Evolutionary conservation across 1,140 invertebrate genomes (phyloP).

Genomic region (Trypoxylus dichotomus): DNA sequence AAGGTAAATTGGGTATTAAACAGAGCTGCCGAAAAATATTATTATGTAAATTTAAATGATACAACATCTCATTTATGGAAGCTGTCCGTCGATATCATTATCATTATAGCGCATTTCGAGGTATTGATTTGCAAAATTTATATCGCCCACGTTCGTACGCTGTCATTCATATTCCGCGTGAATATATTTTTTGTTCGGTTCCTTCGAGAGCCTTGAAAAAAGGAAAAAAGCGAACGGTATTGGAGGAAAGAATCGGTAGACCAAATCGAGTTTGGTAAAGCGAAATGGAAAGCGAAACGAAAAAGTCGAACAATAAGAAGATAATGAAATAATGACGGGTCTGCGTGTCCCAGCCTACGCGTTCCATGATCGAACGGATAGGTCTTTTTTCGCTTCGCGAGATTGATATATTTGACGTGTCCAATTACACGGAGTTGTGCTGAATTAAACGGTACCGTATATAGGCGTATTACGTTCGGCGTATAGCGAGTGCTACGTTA

Average conservation of each 20-base stretch:
- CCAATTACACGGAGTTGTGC: background rate
- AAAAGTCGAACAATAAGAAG: background rate
- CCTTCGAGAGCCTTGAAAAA: too few relatives aligned
- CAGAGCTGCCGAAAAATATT: too few relatives aligned
- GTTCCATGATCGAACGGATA: background rate
- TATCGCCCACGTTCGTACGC: too few relatives aligned
- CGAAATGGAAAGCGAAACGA: background rate
- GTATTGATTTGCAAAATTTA: too few relatives aligned
- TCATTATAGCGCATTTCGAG: too few relatives aligned
- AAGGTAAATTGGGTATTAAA: too few relatives aligned
- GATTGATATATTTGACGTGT: conserved; percentile 24
- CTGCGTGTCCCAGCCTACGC: background rate
- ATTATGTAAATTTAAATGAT: too few relatives aligned
- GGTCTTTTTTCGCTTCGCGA: background rate
- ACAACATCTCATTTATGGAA: too few relatives aligned
- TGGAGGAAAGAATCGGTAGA: background rate
- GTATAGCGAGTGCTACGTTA: too few relatives aligned
- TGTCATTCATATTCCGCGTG: too few relatives aligned
- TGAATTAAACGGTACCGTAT: conserved; percentile 8
- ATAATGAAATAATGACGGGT: background rate
- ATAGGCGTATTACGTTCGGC: background rate
- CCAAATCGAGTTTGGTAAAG: background rate
- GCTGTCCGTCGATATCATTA: too few relatives aligned
- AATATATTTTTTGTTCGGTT: too few relatives aligned
- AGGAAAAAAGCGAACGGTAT: background rate